Evolutionary conservation across 2,888 invertebrate genomes (phyloP).

Genomic region (Mythimna lalbum): DNA sequence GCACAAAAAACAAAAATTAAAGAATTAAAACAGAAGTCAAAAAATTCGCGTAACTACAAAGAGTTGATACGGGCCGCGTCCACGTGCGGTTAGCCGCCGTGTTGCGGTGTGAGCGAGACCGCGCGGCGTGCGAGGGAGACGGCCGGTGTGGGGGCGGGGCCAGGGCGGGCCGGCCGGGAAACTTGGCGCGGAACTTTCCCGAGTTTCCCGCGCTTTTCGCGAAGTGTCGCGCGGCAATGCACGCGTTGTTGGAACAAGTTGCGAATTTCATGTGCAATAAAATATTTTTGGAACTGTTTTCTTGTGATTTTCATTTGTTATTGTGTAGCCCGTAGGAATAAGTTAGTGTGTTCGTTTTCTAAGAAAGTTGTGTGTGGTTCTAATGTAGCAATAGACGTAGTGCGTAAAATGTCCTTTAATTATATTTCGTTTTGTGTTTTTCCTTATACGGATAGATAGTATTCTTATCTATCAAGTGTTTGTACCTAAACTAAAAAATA

Average conservation of each 20-base stretch:
- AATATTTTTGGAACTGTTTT: slow-evolving; percentile 13
- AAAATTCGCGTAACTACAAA: slow-evolving; percentile 51
- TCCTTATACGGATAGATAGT: too few species aligned
- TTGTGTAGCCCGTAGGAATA: neutral
- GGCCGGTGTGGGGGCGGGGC: slow-evolving; percentile 72
- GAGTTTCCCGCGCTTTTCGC: slow-evolving; percentile 87
- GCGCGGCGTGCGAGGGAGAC: slow-evolving; percentile 67
- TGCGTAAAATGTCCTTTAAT: too few species aligned
- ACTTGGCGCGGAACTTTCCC: slow-evolving; percentile 78
- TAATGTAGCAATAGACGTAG: neutral
- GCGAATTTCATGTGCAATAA: slow-evolving; percentile 5
- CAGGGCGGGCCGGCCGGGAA: slow-evolving; percentile 77
- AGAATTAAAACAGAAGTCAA: slow-evolving; percentile 62
- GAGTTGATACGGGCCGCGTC: slow-evolving; percentile 70
- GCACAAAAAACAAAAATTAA: slow-evolving; percentile 31
- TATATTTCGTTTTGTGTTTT: too few species aligned
- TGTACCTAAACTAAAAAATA: too few species aligned
- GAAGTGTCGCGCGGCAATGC: slow-evolving; percentile 52
- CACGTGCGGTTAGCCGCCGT: slow-evolving; percentile 83
- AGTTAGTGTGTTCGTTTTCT: slow-evolving; percentile 7
- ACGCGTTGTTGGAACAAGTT: slow-evolving; percentile 17
- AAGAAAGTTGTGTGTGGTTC: neutral
- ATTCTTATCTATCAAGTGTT: too few species aligned
- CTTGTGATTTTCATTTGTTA: slow-evolving; percentile 21
- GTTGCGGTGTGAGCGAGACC: slow-evolving; percentile 78